Evolutionary conservation across 2,113 vertebrate species (phyloP), one percentile per base, ranked within the genome.

Genomic region (Okapia johnstoni): DNA sequence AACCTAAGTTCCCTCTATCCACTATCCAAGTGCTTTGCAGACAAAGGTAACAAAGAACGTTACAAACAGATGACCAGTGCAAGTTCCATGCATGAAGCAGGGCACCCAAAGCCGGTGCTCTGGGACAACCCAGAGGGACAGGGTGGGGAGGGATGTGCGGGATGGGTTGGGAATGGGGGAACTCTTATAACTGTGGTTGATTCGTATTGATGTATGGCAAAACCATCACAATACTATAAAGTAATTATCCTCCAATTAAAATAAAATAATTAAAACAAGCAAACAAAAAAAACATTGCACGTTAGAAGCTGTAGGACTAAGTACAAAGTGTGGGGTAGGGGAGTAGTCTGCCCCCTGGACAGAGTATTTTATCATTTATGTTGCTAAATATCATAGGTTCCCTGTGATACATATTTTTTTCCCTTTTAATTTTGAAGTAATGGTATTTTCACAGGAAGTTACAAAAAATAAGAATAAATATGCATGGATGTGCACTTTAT

Each of bases 291-390:
- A 16, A 81, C 1, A 54, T 2, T 21, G 52, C 90, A 70, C 12
- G 0, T 28, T 46, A 9, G 5, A 93, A 11, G 2, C 21, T 91
- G 1, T 60, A 73, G 50, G 11, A 46, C 30, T 40, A 40, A 36
- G 17, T 16, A 33, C 26, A 17, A 36, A 40, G 17, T 3, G 4
- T 85, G 6, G 28, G 19, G 6, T 7, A 10, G 3, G 15, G 33
- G 6, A 48, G 8, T 3, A n/a, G 2, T 4, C 66, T 55, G 7
- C 2, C 28, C 36, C 16, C 28, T 0, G 5, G 19, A 2, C 60
- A 14, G 15, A 85, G 17, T 19, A 21, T 79, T 36, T 70, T 36
- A 70, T 48, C 28, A 60, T 11, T 85, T n/a, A 84, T 52, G 48
- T 48, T 70, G 23, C 46, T 73, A 90, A 91, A 23, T 88, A 77